Base-by-base conservation (phyloP, 2,797 vertebrate species). In the Peromyscus aztecus region DNA sequence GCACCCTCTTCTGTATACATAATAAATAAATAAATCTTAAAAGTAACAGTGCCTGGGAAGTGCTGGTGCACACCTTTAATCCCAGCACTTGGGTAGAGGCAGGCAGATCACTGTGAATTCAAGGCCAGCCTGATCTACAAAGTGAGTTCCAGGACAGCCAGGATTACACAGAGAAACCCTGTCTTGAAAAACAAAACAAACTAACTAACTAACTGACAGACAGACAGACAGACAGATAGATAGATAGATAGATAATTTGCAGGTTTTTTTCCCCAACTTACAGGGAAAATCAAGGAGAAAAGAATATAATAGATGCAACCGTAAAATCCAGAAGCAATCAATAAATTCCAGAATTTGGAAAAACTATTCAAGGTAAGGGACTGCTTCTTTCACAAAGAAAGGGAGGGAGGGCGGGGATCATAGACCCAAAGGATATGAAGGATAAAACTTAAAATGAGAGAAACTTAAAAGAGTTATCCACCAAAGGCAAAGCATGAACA, bases 311-410 rank as follows among this genome's bases (percentile, higher is more conserved):
- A 73, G 59, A 76, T 49, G 8, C 24, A 37, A 75, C 5, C 31
- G 43, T n/a, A 78, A 89, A 93, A 80, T 90, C n/a, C 40, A 85
- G 52, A 93, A 37, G 21, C 34, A 94, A 67, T 73, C 23, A 71
- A 27, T 19, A 89, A 90, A 92, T 76, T 75, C 12, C 31, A 78
- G 55, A 83, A 82, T 31, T 71, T 89, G 46, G 46, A 63, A 67
- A 82, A 90, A 85, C 34, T 85, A 57, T 84, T 89, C 3, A 75
- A n/a, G 23, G 49, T 40, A 90, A 77, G 81, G 43, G 37, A 85
- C 46, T 94, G 27, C 21, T 77, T 85, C 91, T 46, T 59, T 94
- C 37, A 71, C 78, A 95, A 94, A 94, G n/a, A 90, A 91, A 81
- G 11, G 87, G 81, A 75, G 40, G 81, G 78, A 86, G 77, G 57